Base-by-base conservation (phyloP, 2,888 invertebrate species). In the Stenurella melanura region DNA sequence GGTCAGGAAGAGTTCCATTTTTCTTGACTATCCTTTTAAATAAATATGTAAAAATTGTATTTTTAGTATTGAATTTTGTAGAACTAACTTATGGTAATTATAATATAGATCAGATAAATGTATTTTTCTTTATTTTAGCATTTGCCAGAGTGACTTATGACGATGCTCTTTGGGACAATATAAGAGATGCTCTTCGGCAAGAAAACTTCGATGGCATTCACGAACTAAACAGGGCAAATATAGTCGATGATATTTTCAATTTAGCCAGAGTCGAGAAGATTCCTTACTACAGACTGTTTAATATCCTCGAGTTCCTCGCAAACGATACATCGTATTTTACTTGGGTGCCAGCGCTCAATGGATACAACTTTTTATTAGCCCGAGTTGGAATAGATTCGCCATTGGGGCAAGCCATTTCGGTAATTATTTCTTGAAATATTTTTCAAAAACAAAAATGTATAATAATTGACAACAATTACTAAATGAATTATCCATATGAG, bases 211-310 rank as follows among this genome's bases (percentile, higher is more conserved):
- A 68, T 0, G 85, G 83, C 0, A 94, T 96, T 72, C 91, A 92
- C 76, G 87, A 91, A 0, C 83, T 94, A 12, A 96, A 95, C 87
- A 91, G 96, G 60, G 96, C 95, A 0, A 95, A 96, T 77, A 85
- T 94, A 12, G 88, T 97, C 0, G 95, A 96, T 82, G 97, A 97
- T 87, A 90, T 93, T 5, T 92, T 93, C 78, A 93, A 92, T 81
- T 88, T 94, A 71, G 94, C 94, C 7, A 90, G 92, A 75, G 91
- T 92, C 72, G 92, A 92, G 0, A 68, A 75, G 26, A 60, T 83
- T 4, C 76, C 17, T 0, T 95, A 95, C 84, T 87, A 89, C 0
- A 87, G 91, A 26, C 92, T 94, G 0, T 90, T 97, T 67, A 90
- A 91, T 21, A 91, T 95, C 17, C 90, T 94, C 0, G 90, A 91